These are phyloP conservation scores for Tachina grossa DNA, from an alignment of 2,888 invertebrate species.

Conservation along the genomic window DNA sequence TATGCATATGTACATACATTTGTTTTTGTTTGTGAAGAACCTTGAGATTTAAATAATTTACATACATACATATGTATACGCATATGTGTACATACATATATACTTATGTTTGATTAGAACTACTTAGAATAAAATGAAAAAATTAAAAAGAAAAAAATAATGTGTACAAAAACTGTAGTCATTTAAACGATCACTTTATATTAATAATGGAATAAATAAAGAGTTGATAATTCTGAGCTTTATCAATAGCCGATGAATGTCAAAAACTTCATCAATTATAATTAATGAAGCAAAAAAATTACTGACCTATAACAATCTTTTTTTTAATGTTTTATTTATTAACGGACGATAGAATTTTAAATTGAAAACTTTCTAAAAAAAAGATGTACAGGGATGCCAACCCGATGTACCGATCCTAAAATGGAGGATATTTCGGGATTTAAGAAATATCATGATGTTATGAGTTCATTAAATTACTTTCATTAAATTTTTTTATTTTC, in stretches of 20 bases:
- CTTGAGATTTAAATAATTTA: slow-evolving; percentile 5
- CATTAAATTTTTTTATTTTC: no score
- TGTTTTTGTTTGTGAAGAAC: neutral
- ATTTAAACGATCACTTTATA: neutral
- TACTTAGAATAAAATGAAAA: neutral
- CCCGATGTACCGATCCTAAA: no score
- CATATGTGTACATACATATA: neutral
- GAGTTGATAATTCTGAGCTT: slow-evolving; percentile 6
- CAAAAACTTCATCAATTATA: slow-evolving; percentile 19
- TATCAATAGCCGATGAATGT: slow-evolving; percentile 21
- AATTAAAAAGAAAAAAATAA: neutral
- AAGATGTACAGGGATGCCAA: no score
- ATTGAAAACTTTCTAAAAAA: neutral
- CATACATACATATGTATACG: neutral
- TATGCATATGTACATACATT: no score
- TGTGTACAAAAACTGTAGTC: neutral
- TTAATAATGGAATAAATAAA: slow-evolving; percentile 6
- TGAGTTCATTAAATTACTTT: no score
- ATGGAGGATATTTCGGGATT: no score
- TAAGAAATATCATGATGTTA: no score
- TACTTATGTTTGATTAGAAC: neutral
- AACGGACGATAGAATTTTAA: neutral
- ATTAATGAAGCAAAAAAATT: neutral
- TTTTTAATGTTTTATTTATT: neutral
- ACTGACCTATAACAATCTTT: slow-evolving; percentile 22